A percentile compares a stretch with the other conserved stretches of the same genome.
phyloP scores from a whole-genome alignment of 2,113 vertebrate species.

The Vidua macroura region DNA sequence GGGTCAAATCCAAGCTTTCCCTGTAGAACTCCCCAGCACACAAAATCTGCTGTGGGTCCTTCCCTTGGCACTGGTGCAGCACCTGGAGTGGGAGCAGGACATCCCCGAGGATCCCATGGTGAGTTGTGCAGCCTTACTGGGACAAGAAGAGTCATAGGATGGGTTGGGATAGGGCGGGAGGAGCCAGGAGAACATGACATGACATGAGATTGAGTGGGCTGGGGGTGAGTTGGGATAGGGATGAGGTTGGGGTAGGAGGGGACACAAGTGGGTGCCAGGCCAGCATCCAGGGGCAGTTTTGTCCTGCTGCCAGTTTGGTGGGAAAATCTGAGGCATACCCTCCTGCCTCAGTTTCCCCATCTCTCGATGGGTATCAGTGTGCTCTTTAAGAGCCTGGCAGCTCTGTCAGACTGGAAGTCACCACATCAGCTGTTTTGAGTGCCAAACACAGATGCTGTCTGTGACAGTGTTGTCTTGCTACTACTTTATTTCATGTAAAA shows the following conservation, averaged over 20 bases:
- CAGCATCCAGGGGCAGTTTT: not conserved
- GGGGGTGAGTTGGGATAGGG: not conserved
- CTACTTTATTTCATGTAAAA: not conserved
- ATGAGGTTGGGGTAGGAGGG: not conserved
- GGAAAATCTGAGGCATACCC: not conserved
- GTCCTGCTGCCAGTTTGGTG: not conserved
- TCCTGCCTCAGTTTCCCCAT: not conserved
- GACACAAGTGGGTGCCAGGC: not conserved
- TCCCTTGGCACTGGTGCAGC: not conserved
- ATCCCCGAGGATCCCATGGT: not conserved
- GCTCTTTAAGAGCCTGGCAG: not conserved
- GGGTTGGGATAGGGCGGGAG: not conserved
- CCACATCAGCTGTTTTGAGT: accelerated
- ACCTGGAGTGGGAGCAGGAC: not conserved
- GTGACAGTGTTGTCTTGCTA: not conserved
- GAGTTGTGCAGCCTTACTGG: not conserved
- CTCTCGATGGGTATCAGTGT: not conserved
- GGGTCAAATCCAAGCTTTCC: not conserved
- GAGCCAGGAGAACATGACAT: not conserved
- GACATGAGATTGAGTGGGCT: not conserved
- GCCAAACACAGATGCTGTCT: not conserved
- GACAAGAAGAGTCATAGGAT: not conserved
- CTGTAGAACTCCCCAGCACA: not conserved
- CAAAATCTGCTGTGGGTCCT: not conserved
- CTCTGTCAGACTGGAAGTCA: not conserved